A percentile compares a stretch with the other conserved stretches of the same genome.
Conservation (phyloP, 2,797 vertebrate species). For the Molossus alvarezi region DNA sequence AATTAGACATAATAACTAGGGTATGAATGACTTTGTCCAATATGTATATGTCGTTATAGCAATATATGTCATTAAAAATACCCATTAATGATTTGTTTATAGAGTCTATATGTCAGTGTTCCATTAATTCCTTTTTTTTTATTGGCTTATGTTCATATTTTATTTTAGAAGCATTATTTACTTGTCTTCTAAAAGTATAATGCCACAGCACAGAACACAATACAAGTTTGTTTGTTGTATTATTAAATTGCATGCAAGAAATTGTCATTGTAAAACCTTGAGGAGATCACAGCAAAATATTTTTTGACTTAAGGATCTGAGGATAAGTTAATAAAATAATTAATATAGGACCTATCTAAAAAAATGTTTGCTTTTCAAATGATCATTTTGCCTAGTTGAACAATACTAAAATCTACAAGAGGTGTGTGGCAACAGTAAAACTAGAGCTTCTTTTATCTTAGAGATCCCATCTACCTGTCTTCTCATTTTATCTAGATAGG, state of each 20-base stretch:
- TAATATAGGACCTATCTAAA: neutral
- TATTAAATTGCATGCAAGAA: neutral
- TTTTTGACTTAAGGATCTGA: neutral
- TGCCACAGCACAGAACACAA: neutral
- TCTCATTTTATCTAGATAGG: neutral
- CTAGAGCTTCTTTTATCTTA: neutral
- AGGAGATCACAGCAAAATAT: neutral
- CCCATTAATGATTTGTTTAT: neutral
- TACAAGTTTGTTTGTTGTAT: conserved; percentile 31
- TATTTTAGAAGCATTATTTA: conserved; percentile 42
- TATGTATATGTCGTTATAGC: neutral
- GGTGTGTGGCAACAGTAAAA: neutral
- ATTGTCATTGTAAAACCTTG: neutral
- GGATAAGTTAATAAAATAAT: neutral
- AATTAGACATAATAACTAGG: neutral
- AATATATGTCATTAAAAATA: conserved; percentile 52
- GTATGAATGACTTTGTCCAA: conserved; percentile 16
- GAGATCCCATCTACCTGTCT: neutral
- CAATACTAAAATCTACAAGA: neutral
- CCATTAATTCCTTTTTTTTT: neutral
- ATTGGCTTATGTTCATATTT: neutral
- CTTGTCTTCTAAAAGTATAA: conserved; percentile 9
- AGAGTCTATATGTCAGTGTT: conserved; percentile 18
- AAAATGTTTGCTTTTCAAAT: neutral
- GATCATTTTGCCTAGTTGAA: neutral